Evolutionary conservation across 1,140 invertebrate genomes (phyloP).

Genomic region (Sitobion miscanthi): DNA sequence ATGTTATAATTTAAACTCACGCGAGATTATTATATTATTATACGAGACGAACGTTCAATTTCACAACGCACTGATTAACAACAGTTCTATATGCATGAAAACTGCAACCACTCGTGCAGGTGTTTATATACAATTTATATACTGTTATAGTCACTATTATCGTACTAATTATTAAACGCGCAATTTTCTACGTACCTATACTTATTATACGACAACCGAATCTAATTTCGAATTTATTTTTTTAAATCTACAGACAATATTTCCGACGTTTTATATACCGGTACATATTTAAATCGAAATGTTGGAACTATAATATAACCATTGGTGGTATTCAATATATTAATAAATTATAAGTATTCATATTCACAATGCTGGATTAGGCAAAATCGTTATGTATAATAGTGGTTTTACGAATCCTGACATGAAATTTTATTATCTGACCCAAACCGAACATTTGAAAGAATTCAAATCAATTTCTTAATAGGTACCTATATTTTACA

Average conservation of each 20-base stretch:
- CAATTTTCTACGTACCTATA: not conserved
- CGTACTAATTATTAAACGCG: not conserved
- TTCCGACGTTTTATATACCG: not conserved
- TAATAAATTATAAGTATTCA: too few relatives aligned
- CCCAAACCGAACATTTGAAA: not conserved
- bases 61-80: slow-evolving; percentile 19
- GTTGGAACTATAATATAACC: not conserved
- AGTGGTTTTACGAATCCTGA: not conserved
- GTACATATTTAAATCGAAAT: not conserved
- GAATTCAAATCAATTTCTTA: too few relatives aligned
- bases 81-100: slow-evolving; percentile 32
- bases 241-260: not conserved
- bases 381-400: not conserved
- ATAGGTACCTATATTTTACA: too few relatives aligned
- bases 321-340: too few relatives aligned
- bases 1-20: too few relatives aligned
- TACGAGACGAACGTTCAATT: not conserved
- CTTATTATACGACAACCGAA: not conserved
- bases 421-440: not conserved
- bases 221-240: not conserved
- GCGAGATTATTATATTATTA: not conserved
- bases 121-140: slow-evolving; percentile 5
- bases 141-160: not conserved
- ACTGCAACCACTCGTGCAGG: not conserved
- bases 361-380: too few relatives aligned